phyloP scores from a whole-genome alignment of 2,888 invertebrate species.

The Glaucopsyche alexis region DNA sequence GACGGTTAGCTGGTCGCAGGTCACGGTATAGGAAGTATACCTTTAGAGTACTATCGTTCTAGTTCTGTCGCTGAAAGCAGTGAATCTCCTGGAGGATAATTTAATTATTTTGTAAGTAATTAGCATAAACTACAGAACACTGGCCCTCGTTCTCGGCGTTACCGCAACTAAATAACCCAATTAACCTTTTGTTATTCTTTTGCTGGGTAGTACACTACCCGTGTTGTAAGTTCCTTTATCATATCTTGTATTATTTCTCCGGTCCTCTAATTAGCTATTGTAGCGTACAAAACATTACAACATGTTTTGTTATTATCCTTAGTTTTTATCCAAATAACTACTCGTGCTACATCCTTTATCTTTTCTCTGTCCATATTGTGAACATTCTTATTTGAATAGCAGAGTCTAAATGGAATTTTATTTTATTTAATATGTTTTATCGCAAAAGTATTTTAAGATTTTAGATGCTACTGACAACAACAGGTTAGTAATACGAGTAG shows the following conservation, averaged over 20 bases:
- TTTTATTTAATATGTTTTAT: too few relatives aligned
- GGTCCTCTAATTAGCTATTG: conserved; percentile 20
- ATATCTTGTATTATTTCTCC: conserved; percentile 1
- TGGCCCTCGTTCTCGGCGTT: background rate
- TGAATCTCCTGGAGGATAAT: background rate
- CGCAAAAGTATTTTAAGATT: background rate
- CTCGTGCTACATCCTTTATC: background rate
- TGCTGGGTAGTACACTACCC: background rate
- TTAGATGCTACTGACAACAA: background rate
- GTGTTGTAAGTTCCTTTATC: conserved; percentile 6
- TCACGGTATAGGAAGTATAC: too few relatives aligned
- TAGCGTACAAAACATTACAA: conserved; percentile 7
- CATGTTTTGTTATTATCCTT: background rate
- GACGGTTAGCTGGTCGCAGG: too few relatives aligned
- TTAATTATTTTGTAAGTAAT: conserved; percentile 15
- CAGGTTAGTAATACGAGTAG: too few relatives aligned
- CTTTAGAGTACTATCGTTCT: background rate
- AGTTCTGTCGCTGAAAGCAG: background rate
- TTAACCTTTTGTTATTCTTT: conserved; percentile 22
- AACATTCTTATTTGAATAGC: background rate
- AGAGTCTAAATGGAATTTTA: too few relatives aligned
- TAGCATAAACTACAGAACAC: conserved; percentile 19
- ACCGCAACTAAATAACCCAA: conserved; percentile 15
- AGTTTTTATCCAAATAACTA: background rate
- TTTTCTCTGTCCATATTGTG: background rate